These are phyloP conservation scores for Sinocyclocheilus rhinocerous DNA, from an alignment of 2,113 vertebrate genomes.

Conservation along the genomic window DNA sequence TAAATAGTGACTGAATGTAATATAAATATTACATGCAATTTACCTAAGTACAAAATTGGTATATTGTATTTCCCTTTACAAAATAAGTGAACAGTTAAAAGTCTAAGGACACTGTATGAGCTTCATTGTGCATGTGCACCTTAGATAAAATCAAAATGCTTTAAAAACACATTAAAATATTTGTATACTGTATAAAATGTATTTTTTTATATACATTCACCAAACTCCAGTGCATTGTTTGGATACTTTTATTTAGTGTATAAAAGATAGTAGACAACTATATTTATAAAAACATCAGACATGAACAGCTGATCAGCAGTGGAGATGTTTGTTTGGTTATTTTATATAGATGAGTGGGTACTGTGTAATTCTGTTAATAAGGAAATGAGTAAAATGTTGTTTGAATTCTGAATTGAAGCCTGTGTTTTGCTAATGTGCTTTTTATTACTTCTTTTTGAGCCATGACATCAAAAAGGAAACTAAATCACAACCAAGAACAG, in stretches of 20 bases:
- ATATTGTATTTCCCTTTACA: not conserved
- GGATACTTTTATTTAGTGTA: not conserved
- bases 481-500: not conserved
- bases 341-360: not conserved
- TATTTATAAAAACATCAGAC: not conserved
- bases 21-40: not conserved
- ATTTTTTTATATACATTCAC: not conserved
- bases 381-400: not conserved
- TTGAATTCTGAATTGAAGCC: not conserved
- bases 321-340: slow-evolving; percentile 8
- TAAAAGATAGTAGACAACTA: not conserved
- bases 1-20: not conserved
- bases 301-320: not conserved
- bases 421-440: not conserved
- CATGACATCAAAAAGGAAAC: not conserved
- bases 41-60: not conserved
- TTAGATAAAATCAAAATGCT: not conserved
- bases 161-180: not conserved
- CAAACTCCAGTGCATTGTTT: not conserved
- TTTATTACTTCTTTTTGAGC: not conserved
- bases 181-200: not conserved
- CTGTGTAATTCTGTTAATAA: not conserved
- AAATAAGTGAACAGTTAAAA: not conserved
- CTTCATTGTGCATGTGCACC: not conserved
- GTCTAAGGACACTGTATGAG: too few relatives aligned